Conservation (phyloP, 2,888 invertebrate species). For the Trichogramma evanescens region DNA sequence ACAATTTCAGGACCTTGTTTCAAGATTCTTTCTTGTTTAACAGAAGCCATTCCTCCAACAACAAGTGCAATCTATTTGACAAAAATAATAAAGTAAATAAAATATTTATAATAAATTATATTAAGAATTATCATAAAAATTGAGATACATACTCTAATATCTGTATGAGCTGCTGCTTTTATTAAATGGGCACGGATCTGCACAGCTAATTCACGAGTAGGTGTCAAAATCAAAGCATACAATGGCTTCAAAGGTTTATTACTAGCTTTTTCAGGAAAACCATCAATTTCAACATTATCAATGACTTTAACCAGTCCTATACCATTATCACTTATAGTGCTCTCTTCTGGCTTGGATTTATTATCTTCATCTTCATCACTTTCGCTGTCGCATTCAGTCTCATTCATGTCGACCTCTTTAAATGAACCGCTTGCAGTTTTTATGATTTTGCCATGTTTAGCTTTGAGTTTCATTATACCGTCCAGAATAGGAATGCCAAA, state of each 20-base stretch:
- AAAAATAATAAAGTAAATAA: constrained; percentile 5
- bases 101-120: constrained; percentile 6
- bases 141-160: constrained; percentile 49
- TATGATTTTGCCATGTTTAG: constrained; percentile 35
- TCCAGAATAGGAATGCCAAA: constrained; percentile 91
- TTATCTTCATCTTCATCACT: constrained; percentile 44
- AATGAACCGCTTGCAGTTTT: constrained; percentile 16
- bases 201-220: constrained; percentile 92
- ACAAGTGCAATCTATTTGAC: constrained; percentile 60
- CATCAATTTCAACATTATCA: constrained; percentile 50
- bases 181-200: constrained; percentile 85
- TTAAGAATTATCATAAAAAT: neutral
- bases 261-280: constrained; percentile 27
- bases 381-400: constrained; percentile 46
- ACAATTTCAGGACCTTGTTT: constrained; percentile 82
- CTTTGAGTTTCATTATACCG: constrained; percentile 70
- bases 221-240: constrained; percentile 84
- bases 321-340: constrained; percentile 28
- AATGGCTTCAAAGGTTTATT: constrained; percentile 54
- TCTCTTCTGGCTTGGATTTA: constrained; percentile 20
- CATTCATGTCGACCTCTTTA: constrained; percentile 33
- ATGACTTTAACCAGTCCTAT: constrained; percentile 59
- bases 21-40: constrained; percentile 87
- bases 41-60: constrained; percentile 89
- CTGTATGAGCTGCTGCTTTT: constrained; percentile 73